phyloP scores from a whole-genome alignment of 2,888 invertebrate genomes.

The Drosophila anomelani region DNA sequence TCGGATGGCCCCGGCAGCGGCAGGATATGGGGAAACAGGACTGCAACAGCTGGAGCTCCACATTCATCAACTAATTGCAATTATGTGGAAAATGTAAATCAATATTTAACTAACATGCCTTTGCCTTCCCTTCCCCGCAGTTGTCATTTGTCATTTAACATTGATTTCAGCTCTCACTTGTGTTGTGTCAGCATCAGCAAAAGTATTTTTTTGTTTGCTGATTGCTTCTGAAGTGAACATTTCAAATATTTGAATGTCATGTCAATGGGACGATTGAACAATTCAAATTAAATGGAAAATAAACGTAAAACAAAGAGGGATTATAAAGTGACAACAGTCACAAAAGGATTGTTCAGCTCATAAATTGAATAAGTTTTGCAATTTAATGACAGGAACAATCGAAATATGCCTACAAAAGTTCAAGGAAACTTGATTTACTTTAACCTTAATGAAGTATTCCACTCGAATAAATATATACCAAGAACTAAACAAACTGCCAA shows the following conservation, averaged over 20 bases:
- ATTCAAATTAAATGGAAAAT: not conserved
- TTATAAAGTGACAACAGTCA: not conserved
- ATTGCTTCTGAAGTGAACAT: slow-evolving; percentile 21
- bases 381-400: not conserved
- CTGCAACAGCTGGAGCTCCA: slow-evolving; percentile 45
- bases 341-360: not conserved
- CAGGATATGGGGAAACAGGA: slow-evolving; percentile 29
- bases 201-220: slow-evolving; percentile 11
- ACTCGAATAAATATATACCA: slow-evolving; percentile 3
- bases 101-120: slow-evolving; percentile 59
- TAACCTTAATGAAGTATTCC: not conserved
- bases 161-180: slow-evolving; percentile 51
- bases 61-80: slow-evolving; percentile 65
- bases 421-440: not conserved
- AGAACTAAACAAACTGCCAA: slow-evolving; percentile 24
- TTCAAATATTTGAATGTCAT: slow-evolving; percentile 3
- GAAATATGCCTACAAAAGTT: not conserved
- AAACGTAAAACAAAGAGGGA: not conserved
- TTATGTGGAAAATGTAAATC: slow-evolving; percentile 69
- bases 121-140: slow-evolving; percentile 11
- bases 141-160: slow-evolving; percentile 51
- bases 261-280: not conserved
- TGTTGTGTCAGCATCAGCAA: slow-evolving; percentile 14
- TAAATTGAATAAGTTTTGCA: not conserved
- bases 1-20: slow-evolving; percentile 5